These are phyloP conservation scores for Ennomos fuscantarius DNA, from an alignment of 2,888 invertebrate species.

Conservation along the genomic window DNA sequence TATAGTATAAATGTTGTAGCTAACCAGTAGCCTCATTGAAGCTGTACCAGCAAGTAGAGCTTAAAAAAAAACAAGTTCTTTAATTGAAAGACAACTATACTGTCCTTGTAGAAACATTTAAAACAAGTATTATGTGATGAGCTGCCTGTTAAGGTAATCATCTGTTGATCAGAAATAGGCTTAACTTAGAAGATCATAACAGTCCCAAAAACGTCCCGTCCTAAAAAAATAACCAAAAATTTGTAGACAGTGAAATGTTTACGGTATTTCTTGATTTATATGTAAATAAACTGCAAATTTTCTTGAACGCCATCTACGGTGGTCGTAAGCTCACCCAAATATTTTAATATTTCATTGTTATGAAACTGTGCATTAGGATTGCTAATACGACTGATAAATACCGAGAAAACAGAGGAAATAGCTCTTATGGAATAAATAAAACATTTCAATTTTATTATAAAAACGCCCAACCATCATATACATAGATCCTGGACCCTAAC, in stretches of 20 bases:
- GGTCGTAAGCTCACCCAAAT: conserved; percentile 48
- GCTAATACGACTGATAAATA: conserved; percentile 21
- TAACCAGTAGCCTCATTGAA: too few relatives aligned
- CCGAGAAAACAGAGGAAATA: too few relatives aligned
- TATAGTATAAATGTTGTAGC: too few relatives aligned
- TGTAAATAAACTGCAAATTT: conserved; percentile 58
- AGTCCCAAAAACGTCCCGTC: background rate
- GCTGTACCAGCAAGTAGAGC: too few relatives aligned
- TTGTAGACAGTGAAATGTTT: conserved; percentile 27
- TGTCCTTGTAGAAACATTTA: background rate
- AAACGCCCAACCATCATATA: too few relatives aligned
- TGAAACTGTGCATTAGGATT: conserved; percentile 4
- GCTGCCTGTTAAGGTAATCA: too few relatives aligned
- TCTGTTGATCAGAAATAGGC: too few relatives aligned
- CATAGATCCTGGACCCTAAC: too few relatives aligned
- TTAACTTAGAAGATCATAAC: background rate
- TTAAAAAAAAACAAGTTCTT: too few relatives aligned
- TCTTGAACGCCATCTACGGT: conserved; percentile 43
- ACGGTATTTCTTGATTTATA: conserved; percentile 56
- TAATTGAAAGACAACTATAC: too few relatives aligned
- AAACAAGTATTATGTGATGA: background rate
- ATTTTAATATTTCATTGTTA: conserved; percentile 50
- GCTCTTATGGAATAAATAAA: too few relatives aligned
- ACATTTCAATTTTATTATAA: too few relatives aligned
- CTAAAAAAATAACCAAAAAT: conserved; percentile 4